Evolutionary conservation across 2,797 vertebrate genomes (phyloP).

Genomic region (Malacoraja senta): DNA sequence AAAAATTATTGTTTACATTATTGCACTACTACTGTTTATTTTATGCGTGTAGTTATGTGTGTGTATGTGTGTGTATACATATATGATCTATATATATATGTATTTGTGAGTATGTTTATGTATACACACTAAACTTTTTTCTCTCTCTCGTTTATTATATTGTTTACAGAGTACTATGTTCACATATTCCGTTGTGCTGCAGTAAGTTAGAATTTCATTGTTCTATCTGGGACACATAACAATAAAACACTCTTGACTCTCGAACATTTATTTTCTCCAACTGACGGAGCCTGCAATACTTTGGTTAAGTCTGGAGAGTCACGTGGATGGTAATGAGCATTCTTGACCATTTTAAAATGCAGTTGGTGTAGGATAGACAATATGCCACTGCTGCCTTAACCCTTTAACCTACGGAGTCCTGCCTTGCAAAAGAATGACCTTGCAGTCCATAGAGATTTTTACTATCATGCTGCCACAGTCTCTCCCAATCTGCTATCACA

Average conservation of each 20-base stretch:
- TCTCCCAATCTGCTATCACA: background rate
- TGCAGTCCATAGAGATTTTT: constrained; percentile 13
- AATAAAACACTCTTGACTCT: no score
- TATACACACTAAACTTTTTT: no score
- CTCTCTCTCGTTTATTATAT: no score
- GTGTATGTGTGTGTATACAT: no score
- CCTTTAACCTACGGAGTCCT: background rate
- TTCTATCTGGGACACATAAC: no score
- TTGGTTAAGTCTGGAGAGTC: background rate
- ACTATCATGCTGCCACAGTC: background rate
- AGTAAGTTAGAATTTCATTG: no score
- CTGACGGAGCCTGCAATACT: background rate
- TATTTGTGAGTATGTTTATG: no score
- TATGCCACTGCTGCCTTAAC: constrained; percentile 21
- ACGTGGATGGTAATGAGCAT: constrained; percentile 17
- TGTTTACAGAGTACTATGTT: no score
- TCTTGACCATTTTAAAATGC: constrained; percentile 19
- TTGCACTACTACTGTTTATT: no score
- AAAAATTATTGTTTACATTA: background rate
- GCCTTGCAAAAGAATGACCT: constrained; percentile 20
- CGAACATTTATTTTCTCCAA: background rate
- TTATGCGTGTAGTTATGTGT: no score
- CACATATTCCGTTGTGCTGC: no score
- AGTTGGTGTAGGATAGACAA: background rate
- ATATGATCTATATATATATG: no score